Base-by-base conservation (phyloP, 1,140 invertebrate genomes). In the Bombus soroeensis region DNA sequence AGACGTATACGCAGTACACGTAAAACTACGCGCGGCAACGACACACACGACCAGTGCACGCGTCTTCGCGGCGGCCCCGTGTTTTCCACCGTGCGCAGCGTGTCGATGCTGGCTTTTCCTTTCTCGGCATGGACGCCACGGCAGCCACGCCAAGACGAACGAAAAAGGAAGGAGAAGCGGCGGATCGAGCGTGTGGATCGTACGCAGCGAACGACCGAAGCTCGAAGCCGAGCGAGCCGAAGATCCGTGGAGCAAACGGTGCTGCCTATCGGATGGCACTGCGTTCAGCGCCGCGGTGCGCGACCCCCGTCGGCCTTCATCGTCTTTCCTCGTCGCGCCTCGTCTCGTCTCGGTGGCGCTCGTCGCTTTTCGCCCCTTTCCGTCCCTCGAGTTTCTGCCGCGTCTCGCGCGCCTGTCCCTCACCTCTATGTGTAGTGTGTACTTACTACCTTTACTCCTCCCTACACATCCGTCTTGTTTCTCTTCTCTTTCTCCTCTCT, bases 181-280 rank as follows among this genome's bases (percentile, higher is more conserved):
- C 83, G 83, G 83, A 78, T 71, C 74, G 84, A 87, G 80, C 87
- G 90, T 88, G 90, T 87, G 78, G 86, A 73, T 81, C 84, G 79
- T 85, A 81, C 59, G 28, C 71, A 75, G 70, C 90, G 87, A 91
- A 89, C 81, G 87, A 91, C 80, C 82, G 91, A 68, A 84, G 88
- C 88, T 87, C 82, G 87, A 66, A 90, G 47, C 59, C 82, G 83
- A 89, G 64, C 86, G 81, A 87, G 80, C 84, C 77, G 86, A 92
- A 83, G 86, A 90, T 92, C 84, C 90, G 87, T 89, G 89, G 92
- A 91, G 87, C 91, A 90, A 92, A 88, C 91, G 92, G 89, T 92
- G 92, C 92, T 92, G 92, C 91, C 92, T 92, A 91, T 92, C 92
- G 92, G 91, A 93, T 93, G 92, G 92, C 92, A 93, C 93, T 93